A percentile compares a stretch with the other conserved stretches of the same genome.
Evolutionary conservation across 2,113 vertebrate genomes (phyloP).

Genomic region (Panurus biarmicus): DNA sequence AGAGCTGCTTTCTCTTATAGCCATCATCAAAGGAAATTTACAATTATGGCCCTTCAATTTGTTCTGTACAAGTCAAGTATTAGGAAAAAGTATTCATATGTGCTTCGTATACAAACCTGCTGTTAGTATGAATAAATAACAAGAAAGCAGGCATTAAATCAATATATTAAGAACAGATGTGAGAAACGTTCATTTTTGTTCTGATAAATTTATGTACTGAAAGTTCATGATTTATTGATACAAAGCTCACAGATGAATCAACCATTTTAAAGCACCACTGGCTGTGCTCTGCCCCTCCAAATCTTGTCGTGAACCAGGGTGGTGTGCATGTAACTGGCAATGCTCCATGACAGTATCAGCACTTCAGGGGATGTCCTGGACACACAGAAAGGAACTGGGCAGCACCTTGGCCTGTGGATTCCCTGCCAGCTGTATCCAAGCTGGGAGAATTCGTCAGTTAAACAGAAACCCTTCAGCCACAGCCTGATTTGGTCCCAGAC

Average conservation of each 20-base stretch:
- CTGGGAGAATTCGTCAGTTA: background rate
- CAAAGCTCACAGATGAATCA: background rate
- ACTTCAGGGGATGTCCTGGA: background rate
- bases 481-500: fast-evolving
- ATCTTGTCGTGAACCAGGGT: background rate
- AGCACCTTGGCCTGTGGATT: background rate
- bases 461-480: background rate
- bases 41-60: background rate
- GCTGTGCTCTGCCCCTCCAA: background rate
- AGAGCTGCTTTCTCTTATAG: background rate
- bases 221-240: background rate
- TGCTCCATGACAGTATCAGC: background rate
- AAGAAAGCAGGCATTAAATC: background rate
- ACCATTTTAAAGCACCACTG: background rate
- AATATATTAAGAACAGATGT: background rate
- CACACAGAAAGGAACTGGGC: background rate
- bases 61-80: background rate
- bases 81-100: background rate
- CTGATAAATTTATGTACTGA: background rate
- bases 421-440: background rate
- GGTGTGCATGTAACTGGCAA: background rate
- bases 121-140: background rate
- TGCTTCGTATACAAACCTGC: background rate
- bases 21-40: background rate
- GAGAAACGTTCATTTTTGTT: background rate